A percentile compares a stretch with the other conserved stretches of the same genome.
phyloP scores from a whole-genome alignment of 2,888 invertebrate genomes.

The Esperia sulphurella region DNA sequence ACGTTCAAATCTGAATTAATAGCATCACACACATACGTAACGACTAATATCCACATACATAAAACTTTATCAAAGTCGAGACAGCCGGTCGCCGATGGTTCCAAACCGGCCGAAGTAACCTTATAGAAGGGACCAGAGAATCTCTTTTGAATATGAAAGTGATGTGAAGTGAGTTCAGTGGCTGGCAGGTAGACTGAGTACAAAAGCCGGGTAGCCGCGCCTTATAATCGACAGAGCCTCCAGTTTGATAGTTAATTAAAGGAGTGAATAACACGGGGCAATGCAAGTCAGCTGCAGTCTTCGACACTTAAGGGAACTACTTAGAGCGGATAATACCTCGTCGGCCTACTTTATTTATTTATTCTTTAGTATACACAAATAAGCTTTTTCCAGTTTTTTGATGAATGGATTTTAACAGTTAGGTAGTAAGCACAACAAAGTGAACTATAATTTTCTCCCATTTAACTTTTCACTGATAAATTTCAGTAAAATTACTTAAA shows the following conservation, averaged over 20 bases:
- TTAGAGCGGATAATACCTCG: constrained; percentile 27
- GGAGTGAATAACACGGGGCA: constrained; percentile 70
- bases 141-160: constrained; percentile 8
- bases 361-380: too few relatives aligned
- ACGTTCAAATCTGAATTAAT: constrained; percentile 40
- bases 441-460: too few relatives aligned
- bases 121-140: constrained; percentile 23
- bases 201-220: constrained; percentile 70
- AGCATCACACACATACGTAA: constrained; percentile 31
- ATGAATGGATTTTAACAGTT: too few relatives aligned
- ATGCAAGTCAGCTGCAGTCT: constrained; percentile 72
- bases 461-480: too few relatives aligned
- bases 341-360: not conserved
- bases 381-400: too few relatives aligned
- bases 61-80: constrained; percentile 64
- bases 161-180: constrained; percentile 14
- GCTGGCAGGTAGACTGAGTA: constrained; percentile 41
- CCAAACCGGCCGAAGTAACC: constrained; percentile 13
- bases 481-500: too few relatives aligned
- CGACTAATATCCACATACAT: constrained; percentile 47
- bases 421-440: too few relatives aligned
- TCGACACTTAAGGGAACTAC: constrained; percentile 36
- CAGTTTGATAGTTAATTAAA: constrained; percentile 76
- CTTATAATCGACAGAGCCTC: constrained; percentile 73
- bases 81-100: constrained; percentile 61